Base-by-base conservation (phyloP, 2,888 invertebrate species). In the Amphipoea oculea region DNA sequence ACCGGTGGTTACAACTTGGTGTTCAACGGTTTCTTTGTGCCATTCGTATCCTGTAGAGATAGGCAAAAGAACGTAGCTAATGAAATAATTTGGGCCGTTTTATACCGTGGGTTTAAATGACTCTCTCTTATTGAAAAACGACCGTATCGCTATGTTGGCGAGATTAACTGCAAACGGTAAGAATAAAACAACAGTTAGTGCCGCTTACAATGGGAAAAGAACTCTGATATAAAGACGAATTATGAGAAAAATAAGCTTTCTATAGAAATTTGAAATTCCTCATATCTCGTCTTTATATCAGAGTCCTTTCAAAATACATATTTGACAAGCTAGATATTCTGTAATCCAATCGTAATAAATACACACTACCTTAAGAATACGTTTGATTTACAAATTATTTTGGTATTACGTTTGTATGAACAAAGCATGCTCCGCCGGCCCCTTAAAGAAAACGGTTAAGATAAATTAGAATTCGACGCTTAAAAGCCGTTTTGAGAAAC, bases 401-500 rank as follows among this genome's bases (percentile, higher is more conserved):
- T 29, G 29, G 29, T 29, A 29, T 29, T 29, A 29, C 29, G 29
- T 29, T 29, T 29, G 29, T 29, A 29, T 29, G 29, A 29, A 29
- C 29, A 29, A 29, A 29, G 29, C 29, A 29, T 29, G 29, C 29
- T 29, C 29, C 29, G 29, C 29, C 29, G 29, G 29, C 29, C 29
- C 29, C 29, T 29, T 29, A 29, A 90, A 86, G 80, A 81, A 88
- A 88, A 89, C 85, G 70, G 78, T 86, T 79, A 78, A 89, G 75
- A 88, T 89, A 89, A 88, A 90, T 89, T 86, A 88, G 87, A 90
- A 92, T 92, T 90, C 92, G 85, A 88, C 84, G 89, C 81, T 88
- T 89, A 78, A 65, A 60, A 79, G 66, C 54, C 65, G 83, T 89
- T 89, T 89, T 87, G 82, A 74, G 70, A 83, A 88, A 82, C 73